Percentiles rank a stretch among this genome's conserved stretches.
phyloP scores from a whole-genome alignment of 2,888 invertebrate genomes.

The Petrophora chlorosata region DNA sequence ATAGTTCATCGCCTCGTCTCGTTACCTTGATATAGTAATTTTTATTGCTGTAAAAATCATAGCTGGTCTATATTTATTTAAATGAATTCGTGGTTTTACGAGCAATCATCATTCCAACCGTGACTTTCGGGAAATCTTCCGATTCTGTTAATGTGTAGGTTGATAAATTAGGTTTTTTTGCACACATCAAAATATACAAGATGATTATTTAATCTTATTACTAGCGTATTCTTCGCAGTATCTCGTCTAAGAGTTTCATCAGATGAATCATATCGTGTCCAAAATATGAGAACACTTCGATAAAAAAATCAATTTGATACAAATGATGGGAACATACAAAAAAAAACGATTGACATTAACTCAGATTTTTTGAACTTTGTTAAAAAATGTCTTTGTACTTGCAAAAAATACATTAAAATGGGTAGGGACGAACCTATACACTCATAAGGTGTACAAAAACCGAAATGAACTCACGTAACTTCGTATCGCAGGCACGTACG shows the following conservation, averaged over 20 bases:
- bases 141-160: constrained; percentile 13
- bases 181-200: too few species aligned
- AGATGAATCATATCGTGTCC: too few species aligned
- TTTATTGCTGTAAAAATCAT: constrained; percentile 12
- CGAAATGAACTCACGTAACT: constrained; percentile 25
- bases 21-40: constrained; percentile 30
- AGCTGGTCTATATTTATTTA: constrained; percentile 13
- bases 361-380: too few species aligned
- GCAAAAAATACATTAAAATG: constrained; percentile 1
- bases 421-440: constrained; percentile 1
- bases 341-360: too few species aligned
- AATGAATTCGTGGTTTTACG: constrained; percentile 21
- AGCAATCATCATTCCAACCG: constrained; percentile 21
- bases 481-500: constrained; percentile 19
- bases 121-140: constrained; percentile 16
- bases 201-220: too few species aligned
- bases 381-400: too few species aligned
- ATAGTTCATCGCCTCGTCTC: constrained; percentile 53
- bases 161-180: constrained; percentile 1
- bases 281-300: too few species aligned
- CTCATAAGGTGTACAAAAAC: constrained; percentile 18
- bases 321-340: too few species aligned
- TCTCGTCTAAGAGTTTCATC: too few species aligned
- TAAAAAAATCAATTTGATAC: too few species aligned
- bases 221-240: too few species aligned